phyloP scores from a whole-genome alignment of 1,140 invertebrate genomes.

The Rhizoglyphus robini region DNA sequence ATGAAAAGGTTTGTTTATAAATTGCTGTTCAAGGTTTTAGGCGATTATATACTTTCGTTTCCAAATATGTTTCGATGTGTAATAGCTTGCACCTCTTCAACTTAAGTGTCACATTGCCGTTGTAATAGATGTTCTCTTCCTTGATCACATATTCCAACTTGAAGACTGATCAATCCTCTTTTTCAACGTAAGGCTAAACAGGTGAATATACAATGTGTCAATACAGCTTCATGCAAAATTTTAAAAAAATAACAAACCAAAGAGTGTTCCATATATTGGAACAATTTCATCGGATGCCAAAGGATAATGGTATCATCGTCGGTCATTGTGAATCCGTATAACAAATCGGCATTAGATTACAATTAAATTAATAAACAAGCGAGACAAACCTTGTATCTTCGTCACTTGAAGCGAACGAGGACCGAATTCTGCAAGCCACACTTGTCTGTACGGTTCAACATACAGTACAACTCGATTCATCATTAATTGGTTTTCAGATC shows the following conservation, averaged over 20 bases:
- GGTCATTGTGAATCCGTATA: constrained; percentile 30
- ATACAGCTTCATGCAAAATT: background rate
- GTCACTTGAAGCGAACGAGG: background rate
- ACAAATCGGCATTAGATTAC: background rate
- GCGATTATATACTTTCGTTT: background rate
- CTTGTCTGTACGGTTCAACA: too few species aligned
- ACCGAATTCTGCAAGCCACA: too few species aligned
- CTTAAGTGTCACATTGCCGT: constrained; percentile 39
- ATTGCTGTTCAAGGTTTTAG: background rate
- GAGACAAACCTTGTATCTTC: background rate
- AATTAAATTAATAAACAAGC: background rate
- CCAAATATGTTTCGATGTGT: constrained; percentile 66
- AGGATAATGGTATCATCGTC: constrained; percentile 60
- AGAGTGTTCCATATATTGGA: constrained; percentile 72
- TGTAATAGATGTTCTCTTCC: constrained; percentile 45
- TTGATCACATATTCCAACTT: constrained; percentile 47
- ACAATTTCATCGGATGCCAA: constrained; percentile 64
- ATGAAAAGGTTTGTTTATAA: background rate
- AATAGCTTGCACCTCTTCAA: constrained; percentile 50
- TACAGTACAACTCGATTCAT: too few species aligned
- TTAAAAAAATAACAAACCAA: constrained; percentile 30
- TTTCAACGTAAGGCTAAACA: constrained; percentile 21
- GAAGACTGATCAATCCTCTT: constrained; percentile 39
- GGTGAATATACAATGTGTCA: constrained; percentile 8
- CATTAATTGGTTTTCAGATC: too few species aligned